Base-by-base conservation (phyloP, 2,888 invertebrate genomes). In the Cerceris rybyensis region DNA sequence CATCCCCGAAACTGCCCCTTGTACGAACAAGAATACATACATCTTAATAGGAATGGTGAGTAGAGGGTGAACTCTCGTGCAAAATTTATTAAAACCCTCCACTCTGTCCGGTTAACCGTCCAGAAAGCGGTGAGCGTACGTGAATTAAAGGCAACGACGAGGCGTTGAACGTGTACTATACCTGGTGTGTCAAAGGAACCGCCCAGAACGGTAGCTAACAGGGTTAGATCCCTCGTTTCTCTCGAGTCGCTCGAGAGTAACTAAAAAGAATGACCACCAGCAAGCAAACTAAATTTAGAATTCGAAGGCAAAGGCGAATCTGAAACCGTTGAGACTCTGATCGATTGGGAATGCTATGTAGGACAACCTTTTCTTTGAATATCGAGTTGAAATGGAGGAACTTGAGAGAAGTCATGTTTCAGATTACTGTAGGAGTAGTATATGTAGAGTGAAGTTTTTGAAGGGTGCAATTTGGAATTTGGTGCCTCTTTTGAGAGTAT, bases 221-320 rank as follows among this genome's bases (percentile, higher is more conserved):
- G 78, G 85, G 83, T 84, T 84, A 84, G 78, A 64, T 71, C 55
- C 70, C 54, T 58, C 72, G 71, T 57, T 17, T 67, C 65, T 52
- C 63, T 64, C 42, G 74, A 73, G 70, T 70, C 72, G 75, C 66
- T 73, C 75, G 63, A 75, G 79, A 75, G 81, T 81, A 79, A 81
- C 77, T 81, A 84, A 80, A 84, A 84, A 84, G 81, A 84, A 84
- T 78, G 77, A 71, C 84, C 84, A 74, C 84, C 75, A 70, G 70
- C 71, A 64, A 69, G 63, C 71, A 28, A 66, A 75, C 75, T 84
- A 84, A 81, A 84, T 84, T 81, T 79, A 84, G 81, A 79, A 79
- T 70, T 79, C 76, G 84, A 55, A 67, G 76, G 75, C 71, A 67
- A 81, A 78, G 72, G 66, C 70, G 63, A n/a, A 71, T 46, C 58